These are phyloP conservation scores for Musca domestica DNA, from an alignment of 1,140 invertebrate genomes.

Conservation along the genomic window DNA sequence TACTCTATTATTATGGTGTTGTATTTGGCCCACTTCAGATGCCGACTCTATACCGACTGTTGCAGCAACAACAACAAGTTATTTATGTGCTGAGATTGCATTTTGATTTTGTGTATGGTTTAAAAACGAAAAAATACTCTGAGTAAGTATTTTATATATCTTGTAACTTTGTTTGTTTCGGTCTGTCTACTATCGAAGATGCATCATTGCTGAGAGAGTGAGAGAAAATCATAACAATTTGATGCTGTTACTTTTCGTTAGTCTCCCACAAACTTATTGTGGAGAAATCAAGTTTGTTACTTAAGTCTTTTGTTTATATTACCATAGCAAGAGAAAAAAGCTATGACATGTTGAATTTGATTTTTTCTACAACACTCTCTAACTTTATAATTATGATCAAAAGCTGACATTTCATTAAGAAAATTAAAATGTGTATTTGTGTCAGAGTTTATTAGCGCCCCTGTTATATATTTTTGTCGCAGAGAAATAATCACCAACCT, in stretches of 20 bases:
- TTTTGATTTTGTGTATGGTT: no score
- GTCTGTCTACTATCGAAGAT: no score
- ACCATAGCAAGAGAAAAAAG: not conserved
- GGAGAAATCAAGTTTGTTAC: conserved; percentile 19
- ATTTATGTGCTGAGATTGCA: conserved; percentile 16
- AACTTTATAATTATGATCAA: not conserved
- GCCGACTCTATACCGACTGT: no score
- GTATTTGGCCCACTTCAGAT: no score
- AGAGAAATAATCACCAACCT: no score
- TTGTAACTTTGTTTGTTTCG: no score
- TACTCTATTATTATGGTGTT: no score
- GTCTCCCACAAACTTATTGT: not conserved
- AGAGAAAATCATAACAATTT: not conserved
- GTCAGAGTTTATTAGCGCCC: not conserved
- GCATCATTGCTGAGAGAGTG: no score
- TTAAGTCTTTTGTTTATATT: conserved; percentile 26
- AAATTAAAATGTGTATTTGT: not conserved
- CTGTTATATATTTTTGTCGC: not conserved
- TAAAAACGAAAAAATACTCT: no score
- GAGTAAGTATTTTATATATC: no score
- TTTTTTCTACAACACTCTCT: not conserved
- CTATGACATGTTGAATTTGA: not conserved
- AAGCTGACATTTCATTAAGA: not conserved
- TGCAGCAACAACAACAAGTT: conserved; percentile 1
- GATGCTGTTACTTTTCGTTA: not conserved